Evolutionary conservation across 2,888 invertebrate genomes (phyloP).

Genomic region (Opisthograptis luteolata): DNA sequence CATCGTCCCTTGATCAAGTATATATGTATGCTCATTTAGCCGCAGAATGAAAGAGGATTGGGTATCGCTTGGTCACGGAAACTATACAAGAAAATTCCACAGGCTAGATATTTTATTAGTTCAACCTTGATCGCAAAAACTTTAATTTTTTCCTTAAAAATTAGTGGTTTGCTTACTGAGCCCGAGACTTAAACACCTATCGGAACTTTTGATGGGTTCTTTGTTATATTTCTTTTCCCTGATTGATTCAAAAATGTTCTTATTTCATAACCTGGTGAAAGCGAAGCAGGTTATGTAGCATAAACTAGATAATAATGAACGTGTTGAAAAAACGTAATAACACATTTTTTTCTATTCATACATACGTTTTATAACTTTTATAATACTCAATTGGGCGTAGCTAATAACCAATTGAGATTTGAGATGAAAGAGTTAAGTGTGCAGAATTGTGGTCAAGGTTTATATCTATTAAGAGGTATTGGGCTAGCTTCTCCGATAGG

Average conservation of each 20-base stretch:
- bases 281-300: no score
- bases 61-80: conserved; percentile 6
- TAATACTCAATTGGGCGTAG: background rate
- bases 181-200: no score
- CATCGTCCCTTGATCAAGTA: conserved; percentile 48
- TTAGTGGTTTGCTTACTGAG: no score
- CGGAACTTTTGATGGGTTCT: no score
- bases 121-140: no score
- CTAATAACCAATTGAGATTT: background rate
- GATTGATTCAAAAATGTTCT: no score
- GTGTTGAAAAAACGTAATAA: background rate
- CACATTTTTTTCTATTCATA: background rate
- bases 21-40: conserved; percentile 32
- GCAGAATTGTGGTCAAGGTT: background rate
- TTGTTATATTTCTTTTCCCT: no score
- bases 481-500: background rate
- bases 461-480: background rate
- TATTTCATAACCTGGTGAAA: no score
- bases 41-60: conserved; percentile 21
- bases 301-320: no score
- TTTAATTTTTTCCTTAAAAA: no score
- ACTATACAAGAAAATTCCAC: background rate
- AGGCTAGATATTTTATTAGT: no score
- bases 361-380: background rate
- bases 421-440: background rate